These are phyloP conservation scores for Willisornis vidua DNA, from an alignment of 2,113 vertebrate genomes.

Conservation along the genomic window DNA sequence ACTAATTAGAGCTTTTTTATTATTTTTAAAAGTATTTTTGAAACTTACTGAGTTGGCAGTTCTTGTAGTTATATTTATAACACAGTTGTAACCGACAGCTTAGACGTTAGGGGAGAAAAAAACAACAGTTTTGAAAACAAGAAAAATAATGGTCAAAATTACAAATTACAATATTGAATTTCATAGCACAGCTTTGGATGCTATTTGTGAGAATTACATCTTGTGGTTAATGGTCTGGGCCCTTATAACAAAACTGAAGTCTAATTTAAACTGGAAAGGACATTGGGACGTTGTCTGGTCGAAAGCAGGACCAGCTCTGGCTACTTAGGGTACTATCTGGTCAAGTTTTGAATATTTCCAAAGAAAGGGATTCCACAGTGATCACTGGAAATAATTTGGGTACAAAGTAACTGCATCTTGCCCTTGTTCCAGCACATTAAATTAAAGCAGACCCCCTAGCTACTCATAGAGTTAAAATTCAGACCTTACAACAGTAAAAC, in stretches of 20 bases:
- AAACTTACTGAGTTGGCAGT: constrained; percentile 94
- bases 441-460: not conserved
- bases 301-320: not conserved
- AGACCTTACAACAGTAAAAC: not conserved
- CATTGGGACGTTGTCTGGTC: not conserved
- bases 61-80: constrained; percentile 96
- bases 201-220: not conserved
- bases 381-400: not conserved
- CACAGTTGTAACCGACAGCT: constrained; percentile 96
- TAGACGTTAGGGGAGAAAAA: constrained; percentile 63
- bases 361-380: not conserved
- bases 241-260: not conserved
- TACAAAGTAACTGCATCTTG: not conserved
- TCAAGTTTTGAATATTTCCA: not conserved
- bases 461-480: not conserved
- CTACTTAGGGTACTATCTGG: not conserved
- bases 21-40: constrained; percentile 35
- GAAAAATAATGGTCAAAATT: not conserved
- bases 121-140: not conserved
- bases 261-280: not conserved
- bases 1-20: not conserved
- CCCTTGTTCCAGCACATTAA: not conserved
- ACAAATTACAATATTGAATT: not conserved
- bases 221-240: not conserved
- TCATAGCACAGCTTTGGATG: not conserved